Base-by-base conservation (phyloP, 2,113 vertebrate genomes). In the Cephalopterus ornatus region DNA sequence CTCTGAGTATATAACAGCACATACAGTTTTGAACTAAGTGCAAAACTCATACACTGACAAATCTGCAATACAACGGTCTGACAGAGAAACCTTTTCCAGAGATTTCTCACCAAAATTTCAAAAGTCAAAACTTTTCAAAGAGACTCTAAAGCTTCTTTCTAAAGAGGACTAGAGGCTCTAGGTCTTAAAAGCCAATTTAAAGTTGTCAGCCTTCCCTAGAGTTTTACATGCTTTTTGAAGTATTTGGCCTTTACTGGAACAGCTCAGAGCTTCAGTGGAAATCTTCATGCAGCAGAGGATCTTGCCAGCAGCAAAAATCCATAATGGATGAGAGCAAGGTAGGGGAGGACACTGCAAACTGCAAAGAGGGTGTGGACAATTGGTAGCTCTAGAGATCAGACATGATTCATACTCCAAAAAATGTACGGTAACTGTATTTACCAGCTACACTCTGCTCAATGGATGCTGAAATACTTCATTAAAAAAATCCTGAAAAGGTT, bases 61-160 rank as follows among this genome's bases (percentile, higher is more conserved):
- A 62, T 15, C 12, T 44, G 27, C 32, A 44, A 35, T 42, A 42
- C 0, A 0, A 44, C 7, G 6, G 11, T 17, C 62, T 32, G 11
- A 53, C 19, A 58, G 28, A 70, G 7, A 42, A 91, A 74, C 2
- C 1, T 44, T 87, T 80, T 44, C 26, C 32, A 78, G 32, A 49
- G 27, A 8, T 71, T 80, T 77, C 80, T 77, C 65, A 80, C 27
- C 16, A 86, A 89, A 70, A 30, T 28, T 61, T 56, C 22, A 24
- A 9, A 47, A 59, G 30, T 66, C 22, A 19, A 11, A 56, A 79
- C 30, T 66, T 77, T 52, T 63, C 55, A 66, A 24, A 87, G 49
- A 44, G 6, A 39, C 42, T 47, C 47, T 61, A 32, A 68, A 83
- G 16, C 12, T 56, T 28, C 28, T 24, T 80, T 70, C 46, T 46